Percentiles rank a stretch among this genome's conserved stretches.
phyloP scores from a whole-genome alignment of 2,113 vertebrate species.

The Pholis gunnellus region DNA sequence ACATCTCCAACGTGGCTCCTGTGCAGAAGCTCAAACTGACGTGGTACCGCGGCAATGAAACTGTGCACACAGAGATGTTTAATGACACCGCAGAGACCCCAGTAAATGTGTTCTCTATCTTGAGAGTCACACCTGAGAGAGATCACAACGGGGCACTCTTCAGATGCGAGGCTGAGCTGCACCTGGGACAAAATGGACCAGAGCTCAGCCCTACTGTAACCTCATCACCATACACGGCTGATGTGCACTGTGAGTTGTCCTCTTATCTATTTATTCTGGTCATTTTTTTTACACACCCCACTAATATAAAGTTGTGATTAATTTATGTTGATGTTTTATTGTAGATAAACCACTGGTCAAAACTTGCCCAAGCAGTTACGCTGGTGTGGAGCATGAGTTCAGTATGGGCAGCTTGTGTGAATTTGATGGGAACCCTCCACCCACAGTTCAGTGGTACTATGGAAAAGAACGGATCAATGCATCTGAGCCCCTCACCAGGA shows the following conservation, averaged over 20 bases:
- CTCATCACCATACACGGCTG: constrained; percentile 44
- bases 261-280: background rate
- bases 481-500: constrained; percentile 27
- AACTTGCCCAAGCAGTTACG: background rate
- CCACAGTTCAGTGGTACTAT: constrained; percentile 56
- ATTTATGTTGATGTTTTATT: constrained; percentile 3
- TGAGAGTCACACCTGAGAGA: background rate
- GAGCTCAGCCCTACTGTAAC: background rate
- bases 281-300: background rate
- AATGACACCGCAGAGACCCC: rapidly evolving
- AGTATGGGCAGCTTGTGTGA: constrained; percentile 24
- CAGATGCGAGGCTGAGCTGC: constrained; percentile 63
- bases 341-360: constrained; percentile 53
- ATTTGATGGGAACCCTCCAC: constrained; percentile 60
- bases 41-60: constrained; percentile 39
- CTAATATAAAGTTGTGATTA: background rate
- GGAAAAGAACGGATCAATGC: background rate
- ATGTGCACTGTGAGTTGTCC: constrained; percentile 67
- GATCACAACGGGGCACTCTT: constrained; percentile 47
- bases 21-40: constrained; percentile 41
- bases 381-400: constrained; percentile 21
- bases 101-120: background rate
- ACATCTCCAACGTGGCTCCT: constrained; percentile 54
- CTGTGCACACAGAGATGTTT: rapidly evolving
- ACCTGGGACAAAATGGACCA: constrained; percentile 54